Conservation (phyloP, 2,888 invertebrate species). For the Pimpla rufipes region DNA sequence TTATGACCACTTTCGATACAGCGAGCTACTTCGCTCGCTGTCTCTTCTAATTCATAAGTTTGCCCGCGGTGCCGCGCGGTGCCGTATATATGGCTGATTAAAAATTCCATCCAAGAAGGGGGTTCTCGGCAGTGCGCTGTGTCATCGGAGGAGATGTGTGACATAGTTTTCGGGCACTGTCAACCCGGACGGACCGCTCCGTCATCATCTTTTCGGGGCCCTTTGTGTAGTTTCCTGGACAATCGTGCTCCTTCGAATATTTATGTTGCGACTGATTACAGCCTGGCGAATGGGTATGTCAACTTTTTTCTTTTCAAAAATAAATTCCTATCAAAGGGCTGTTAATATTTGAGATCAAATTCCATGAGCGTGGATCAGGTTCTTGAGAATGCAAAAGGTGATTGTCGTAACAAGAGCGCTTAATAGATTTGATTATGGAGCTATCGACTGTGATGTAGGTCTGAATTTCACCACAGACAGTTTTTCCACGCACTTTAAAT, state of each 20-base stretch:
- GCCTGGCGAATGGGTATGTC: constrained; percentile 2
- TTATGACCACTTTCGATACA: constrained; percentile 34
- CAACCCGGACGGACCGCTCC: background rate
- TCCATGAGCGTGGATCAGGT: background rate
- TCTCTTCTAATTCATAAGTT: constrained; percentile 41
- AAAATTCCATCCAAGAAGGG: constrained; percentile 45
- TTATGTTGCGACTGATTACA: constrained; percentile 3
- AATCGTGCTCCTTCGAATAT: constrained; percentile 31
- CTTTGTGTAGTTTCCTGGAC: background rate
- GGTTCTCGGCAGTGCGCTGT: background rate
- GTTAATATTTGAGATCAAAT: background rate
- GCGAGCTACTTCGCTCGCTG: constrained; percentile 13
- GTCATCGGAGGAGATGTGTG: background rate
- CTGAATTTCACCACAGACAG: too few relatives aligned
- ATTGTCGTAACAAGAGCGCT: too few relatives aligned
- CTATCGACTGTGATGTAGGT: too few relatives aligned
- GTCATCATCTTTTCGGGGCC: background rate
- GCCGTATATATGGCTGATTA: constrained; percentile 40
- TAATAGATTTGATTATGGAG: too few relatives aligned
- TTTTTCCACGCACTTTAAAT: too few relatives aligned
- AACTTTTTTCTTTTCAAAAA: background rate
- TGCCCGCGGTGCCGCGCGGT: background rate
- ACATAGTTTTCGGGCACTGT: background rate
- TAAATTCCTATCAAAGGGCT: background rate
- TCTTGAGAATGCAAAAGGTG: background rate